Evolutionary conservation across 1,140 invertebrate genomes (phyloP).

Genomic region (Brachionus plicatilis): DNA sequence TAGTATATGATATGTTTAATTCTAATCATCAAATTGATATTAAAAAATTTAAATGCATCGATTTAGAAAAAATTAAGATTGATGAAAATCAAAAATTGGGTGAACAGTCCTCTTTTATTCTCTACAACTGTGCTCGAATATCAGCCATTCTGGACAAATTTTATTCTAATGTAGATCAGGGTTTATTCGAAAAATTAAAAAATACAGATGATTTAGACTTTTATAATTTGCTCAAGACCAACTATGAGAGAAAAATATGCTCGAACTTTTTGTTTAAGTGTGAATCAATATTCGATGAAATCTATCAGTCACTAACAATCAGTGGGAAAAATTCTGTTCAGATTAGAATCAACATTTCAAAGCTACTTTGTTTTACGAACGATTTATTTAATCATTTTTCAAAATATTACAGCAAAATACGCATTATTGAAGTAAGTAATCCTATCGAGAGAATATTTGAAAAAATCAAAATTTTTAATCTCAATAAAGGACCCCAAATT

Average conservation of each 20-base stretch:
- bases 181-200: not conserved
- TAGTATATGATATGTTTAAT: conserved; percentile 4
- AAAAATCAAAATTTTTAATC: not conserved
- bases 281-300: conserved; percentile 22
- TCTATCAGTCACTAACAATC: not conserved
- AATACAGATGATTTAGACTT: not conserved
- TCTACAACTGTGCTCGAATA: conserved; percentile 31
- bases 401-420: conserved; percentile 34
- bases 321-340: not conserved
- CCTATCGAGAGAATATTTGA: not conserved
- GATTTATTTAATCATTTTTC: not conserved
- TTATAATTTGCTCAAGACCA: not conserved
- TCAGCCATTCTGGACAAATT: conserved; percentile 29
- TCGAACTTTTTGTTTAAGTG: conserved; percentile 16
- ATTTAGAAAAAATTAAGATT: not conserved
- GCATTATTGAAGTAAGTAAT: conserved; percentile 15
- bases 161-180: not conserved
- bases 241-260: conserved; percentile 17
- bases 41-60: conserved; percentile 29
- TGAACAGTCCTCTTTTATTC: conserved; percentile 33
- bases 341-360: not conserved
- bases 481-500: not conserved
- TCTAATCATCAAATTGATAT: conserved; percentile 33
- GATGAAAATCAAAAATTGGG: not conserved
- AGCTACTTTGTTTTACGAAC: not conserved